phyloP scores from a whole-genome alignment of 2,113 vertebrate genomes.

The Phainopepla nitens region DNA sequence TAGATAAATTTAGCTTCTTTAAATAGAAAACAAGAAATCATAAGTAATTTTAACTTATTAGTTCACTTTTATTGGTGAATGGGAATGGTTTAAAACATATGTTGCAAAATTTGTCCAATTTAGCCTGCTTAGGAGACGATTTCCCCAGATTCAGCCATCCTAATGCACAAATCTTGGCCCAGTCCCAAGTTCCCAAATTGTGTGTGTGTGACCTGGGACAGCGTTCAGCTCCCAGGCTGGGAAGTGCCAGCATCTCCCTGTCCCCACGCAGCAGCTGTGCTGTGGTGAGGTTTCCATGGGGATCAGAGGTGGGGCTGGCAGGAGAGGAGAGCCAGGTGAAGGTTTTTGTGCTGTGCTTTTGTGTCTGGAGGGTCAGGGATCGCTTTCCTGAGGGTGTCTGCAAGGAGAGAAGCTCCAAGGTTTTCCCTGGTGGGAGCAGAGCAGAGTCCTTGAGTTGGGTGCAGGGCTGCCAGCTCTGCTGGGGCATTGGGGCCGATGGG shows the following conservation, averaged over 20 bases:
- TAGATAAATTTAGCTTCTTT: constrained; percentile 49
- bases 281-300: background rate
- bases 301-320: background rate
- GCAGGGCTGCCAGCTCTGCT: background rate
- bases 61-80: constrained; percentile 57
- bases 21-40: constrained; percentile 23
- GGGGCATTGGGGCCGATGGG: background rate
- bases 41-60: constrained; percentile 70
- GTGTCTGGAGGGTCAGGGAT: background rate
- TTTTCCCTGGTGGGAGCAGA: background rate
- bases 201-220: background rate
- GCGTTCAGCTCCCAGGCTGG: background rate
- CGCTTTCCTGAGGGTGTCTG: background rate
- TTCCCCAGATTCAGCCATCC: background rate
- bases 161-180: background rate
- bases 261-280: background rate
- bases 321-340: background rate
- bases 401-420: background rate
- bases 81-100: constrained; percentile 47
- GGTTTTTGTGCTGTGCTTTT: background rate
- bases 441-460: background rate
- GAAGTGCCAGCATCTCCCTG: background rate
- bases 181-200: background rate
- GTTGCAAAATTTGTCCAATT: constrained; percentile 37
- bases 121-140: background rate